A percentile compares a stretch with the other conserved stretches of the same genome.
These are phyloP conservation scores for Bombylius major DNA, from an alignment of 2,888 invertebrate genomes.

Conservation along the genomic window DNA sequence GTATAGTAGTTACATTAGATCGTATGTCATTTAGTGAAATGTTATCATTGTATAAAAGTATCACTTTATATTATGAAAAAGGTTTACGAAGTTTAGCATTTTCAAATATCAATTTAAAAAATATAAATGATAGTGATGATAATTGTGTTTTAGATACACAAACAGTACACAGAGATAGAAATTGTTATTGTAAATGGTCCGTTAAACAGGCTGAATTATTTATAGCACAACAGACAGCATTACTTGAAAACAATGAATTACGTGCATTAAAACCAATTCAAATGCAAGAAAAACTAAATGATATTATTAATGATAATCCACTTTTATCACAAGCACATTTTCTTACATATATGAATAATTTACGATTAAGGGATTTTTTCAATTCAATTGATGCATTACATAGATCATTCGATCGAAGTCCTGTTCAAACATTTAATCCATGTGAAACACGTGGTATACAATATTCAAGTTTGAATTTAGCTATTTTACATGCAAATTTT, in stretches of 20 bases:
- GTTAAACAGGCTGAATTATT: slow-evolving; percentile 80
- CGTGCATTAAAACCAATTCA: slow-evolving; percentile 64
- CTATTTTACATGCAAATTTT: slow-evolving; percentile 77
- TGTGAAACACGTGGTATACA: slow-evolving; percentile 50
- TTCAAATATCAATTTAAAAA: not conserved
- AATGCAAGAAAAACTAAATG: slow-evolving; percentile 47
- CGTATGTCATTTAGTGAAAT: slow-evolving; percentile 75
- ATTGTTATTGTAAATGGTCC: slow-evolving; percentile 59
- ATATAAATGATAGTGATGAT: slow-evolving; percentile 2
- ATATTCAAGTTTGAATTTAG: slow-evolving; percentile 83
- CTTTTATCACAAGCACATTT: slow-evolving; percentile 48
- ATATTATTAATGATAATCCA: slow-evolving; percentile 34
- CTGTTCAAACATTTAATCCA: slow-evolving; percentile 42
- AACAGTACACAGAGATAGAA: slow-evolving; percentile 20
- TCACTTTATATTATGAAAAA: slow-evolving; percentile 54
- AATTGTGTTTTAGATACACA: slow-evolving; percentile 19
- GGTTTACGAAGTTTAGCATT: slow-evolving; percentile 23
- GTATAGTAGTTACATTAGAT: slow-evolving; percentile 70
- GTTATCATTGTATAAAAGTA: slow-evolving; percentile 57
- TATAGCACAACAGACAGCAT: slow-evolving; percentile 72
- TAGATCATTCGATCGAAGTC: slow-evolving; percentile 61
- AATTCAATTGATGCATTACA: slow-evolving; percentile 29
- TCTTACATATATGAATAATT: slow-evolving; percentile 77
- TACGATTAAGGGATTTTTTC: slow-evolving; percentile 73
- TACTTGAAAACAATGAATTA: slow-evolving; percentile 68